Evolutionary conservation across 2,113 vertebrate species (phyloP).

Genomic region (Aptenodytes patagonicus): DNA sequence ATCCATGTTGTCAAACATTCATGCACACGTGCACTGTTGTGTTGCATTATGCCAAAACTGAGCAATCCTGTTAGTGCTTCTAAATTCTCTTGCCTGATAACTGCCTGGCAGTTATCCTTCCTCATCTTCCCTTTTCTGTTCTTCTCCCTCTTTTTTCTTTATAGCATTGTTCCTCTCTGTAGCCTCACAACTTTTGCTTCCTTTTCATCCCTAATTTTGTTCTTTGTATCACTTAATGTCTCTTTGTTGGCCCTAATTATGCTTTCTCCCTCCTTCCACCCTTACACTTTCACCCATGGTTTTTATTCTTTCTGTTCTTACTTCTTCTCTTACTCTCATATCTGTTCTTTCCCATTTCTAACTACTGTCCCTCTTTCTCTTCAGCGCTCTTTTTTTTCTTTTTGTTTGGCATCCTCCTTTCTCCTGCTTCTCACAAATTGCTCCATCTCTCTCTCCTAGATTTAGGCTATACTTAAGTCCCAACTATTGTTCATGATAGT

Average conservation of each 20-base stretch:
- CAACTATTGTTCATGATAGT: neutral
- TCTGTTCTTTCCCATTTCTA: neutral
- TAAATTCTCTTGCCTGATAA: neutral
- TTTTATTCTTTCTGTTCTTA: neutral
- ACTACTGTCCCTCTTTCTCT: neutral
- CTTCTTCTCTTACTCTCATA: neutral
- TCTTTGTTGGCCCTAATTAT: neutral
- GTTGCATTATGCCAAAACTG: neutral
- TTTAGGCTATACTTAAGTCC: neutral
- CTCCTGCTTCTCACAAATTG: neutral
- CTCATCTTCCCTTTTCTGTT: neutral
- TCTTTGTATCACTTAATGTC: neutral
- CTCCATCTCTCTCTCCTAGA: neutral
- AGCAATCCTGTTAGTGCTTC: neutral
- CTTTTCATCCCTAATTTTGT: neutral
- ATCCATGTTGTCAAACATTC: neutral
- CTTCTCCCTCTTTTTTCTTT: neutral
- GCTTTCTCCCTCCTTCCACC: neutral
- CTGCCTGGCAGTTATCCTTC: neutral
- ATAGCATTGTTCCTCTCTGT: neutral
- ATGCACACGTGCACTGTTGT: neutral
- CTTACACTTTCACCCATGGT: neutral
- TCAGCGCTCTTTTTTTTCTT: neutral
- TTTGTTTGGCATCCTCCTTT: neutral
- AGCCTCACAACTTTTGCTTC: neutral